Evolutionary conservation across 2,113 vertebrate species (phyloP).

Genomic region (Leucoraja erinaceus): DNA sequence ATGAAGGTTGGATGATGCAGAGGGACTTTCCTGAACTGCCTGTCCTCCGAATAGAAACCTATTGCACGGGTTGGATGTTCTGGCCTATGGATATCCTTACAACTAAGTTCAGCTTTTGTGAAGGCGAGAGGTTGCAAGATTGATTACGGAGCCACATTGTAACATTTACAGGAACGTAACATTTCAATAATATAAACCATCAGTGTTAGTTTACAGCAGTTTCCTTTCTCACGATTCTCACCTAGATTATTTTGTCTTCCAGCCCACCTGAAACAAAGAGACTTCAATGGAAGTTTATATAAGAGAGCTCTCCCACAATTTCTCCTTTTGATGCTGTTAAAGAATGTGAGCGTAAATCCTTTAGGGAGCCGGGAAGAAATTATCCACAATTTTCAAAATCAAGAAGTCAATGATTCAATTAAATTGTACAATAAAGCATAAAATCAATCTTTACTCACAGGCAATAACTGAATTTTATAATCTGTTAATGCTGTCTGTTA

Average conservation of each 20-base stretch:
- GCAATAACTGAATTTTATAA: slow-evolving; percentile 32
- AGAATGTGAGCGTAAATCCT: slow-evolving; percentile 23
- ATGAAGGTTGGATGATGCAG: no score
- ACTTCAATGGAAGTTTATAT: not conserved
- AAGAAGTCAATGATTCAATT: slow-evolving; percentile 38
- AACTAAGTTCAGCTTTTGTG: no score
- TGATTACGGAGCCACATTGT: no score
- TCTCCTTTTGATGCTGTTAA: slow-evolving; percentile 21
- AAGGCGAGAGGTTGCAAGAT: no score
- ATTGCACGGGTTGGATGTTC: no score
- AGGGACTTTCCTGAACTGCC: no score
- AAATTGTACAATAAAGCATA: slow-evolving; percentile 39
- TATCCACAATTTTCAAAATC: slow-evolving; percentile 37
- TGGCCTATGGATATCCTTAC: no score
- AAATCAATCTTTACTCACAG: slow-evolving; percentile 38
- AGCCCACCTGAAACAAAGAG: not conserved
- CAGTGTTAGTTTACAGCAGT: not conserved
- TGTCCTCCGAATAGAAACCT: no score
- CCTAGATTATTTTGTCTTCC: not conserved
- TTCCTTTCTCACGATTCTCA: not conserved
- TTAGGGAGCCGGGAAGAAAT: slow-evolving; percentile 27
- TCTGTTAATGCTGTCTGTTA: slow-evolving; percentile 2
- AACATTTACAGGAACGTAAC: no score
- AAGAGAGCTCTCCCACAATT: slow-evolving; percentile 1
- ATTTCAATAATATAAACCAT: no score